These are phyloP conservation scores for Paramormyrops kingsleyae DNA, from an alignment of 2,113 vertebrate genomes.

Conservation along the genomic window DNA sequence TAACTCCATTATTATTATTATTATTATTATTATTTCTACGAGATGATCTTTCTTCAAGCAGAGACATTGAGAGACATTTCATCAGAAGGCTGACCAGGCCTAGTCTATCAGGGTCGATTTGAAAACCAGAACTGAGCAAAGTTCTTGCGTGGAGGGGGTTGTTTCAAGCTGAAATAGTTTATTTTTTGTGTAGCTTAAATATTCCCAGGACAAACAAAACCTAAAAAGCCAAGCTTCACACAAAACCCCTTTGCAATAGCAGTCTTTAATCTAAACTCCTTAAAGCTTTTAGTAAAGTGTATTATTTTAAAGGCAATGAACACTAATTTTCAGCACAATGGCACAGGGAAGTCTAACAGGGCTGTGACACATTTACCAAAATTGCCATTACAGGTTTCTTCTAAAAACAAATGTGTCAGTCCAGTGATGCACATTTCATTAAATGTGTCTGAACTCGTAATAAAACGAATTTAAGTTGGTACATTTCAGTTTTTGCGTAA, in stretches of 20 bases:
- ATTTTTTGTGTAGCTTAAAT: not conserved
- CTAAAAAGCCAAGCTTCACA: conserved; percentile 25
- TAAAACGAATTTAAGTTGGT: not conserved
- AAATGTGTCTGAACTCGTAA: not conserved
- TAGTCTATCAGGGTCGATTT: conserved; percentile 25
- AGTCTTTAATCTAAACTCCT: conserved; percentile 43
- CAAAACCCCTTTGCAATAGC: conserved; percentile 30
- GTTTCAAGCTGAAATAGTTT: not conserved
- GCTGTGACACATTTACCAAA: conserved; percentile 26
- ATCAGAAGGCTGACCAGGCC: conserved; percentile 3
- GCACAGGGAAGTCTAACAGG: conserved; percentile 34
- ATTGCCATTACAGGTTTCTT: conserved; percentile 26
- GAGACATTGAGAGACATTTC: not conserved
- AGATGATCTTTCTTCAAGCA: not conserved
- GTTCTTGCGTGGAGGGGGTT: not conserved
- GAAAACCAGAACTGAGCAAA: conserved; percentile 28
- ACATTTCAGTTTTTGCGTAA: conserved; percentile 39
- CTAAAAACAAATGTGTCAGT: conserved; percentile 42
- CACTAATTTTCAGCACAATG: conserved; percentile 36
- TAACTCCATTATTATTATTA: not conserved
- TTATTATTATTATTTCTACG: not conserved
- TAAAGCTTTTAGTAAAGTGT: conserved; percentile 50
- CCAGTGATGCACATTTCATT: not conserved
- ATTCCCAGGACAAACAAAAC: not conserved
- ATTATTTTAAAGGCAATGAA: conserved; percentile 56